Conservation (phyloP, 2,113 vertebrate species). For the Brachypodius melanocephalos region DNA sequence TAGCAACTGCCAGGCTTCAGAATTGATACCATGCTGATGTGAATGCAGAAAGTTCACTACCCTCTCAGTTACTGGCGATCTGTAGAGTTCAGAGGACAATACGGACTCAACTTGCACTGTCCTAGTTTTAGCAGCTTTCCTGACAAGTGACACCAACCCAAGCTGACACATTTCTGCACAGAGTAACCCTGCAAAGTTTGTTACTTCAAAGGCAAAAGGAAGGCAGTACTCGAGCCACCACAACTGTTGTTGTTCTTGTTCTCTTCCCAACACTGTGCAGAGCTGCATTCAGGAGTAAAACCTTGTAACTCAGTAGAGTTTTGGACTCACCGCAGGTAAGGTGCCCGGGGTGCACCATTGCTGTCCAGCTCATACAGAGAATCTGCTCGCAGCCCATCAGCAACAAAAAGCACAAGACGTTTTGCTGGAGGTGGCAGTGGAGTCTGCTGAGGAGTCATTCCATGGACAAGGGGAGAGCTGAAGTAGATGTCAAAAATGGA, state of each 20-base stretch:
- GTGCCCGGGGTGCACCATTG: slow-evolving; percentile 72
- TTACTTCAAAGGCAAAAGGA: background rate
- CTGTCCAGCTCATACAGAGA: slow-evolving; percentile 77
- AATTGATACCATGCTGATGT: background rate
- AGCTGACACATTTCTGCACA: background rate
- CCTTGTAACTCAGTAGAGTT: background rate
- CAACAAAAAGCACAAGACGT: slow-evolving; percentile 88
- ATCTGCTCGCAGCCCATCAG: slow-evolving; percentile 91
- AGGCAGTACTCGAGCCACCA: background rate
- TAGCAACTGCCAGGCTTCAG: background rate
- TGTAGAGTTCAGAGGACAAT: background rate
- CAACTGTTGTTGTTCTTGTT: rapidly evolving
- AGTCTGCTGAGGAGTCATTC: slow-evolving; percentile 86
- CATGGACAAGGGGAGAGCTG: slow-evolving; percentile 93
- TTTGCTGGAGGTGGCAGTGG: slow-evolving; percentile 81
- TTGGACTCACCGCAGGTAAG: slow-evolving; percentile 83
- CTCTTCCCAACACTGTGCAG: background rate
- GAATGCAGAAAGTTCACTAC: background rate
- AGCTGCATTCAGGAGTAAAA: background rate
- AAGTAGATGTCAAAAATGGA: slow-evolving; percentile 99
- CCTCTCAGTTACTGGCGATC: background rate
- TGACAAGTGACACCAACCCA: background rate
- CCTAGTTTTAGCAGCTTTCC: background rate
- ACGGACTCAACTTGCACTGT: background rate
- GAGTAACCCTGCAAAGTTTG: background rate